Evolutionary conservation across 2,797 vertebrate species (phyloP), one percentile per base, ranked within the genome.

Genomic region (Anguilla obscura): DNA sequence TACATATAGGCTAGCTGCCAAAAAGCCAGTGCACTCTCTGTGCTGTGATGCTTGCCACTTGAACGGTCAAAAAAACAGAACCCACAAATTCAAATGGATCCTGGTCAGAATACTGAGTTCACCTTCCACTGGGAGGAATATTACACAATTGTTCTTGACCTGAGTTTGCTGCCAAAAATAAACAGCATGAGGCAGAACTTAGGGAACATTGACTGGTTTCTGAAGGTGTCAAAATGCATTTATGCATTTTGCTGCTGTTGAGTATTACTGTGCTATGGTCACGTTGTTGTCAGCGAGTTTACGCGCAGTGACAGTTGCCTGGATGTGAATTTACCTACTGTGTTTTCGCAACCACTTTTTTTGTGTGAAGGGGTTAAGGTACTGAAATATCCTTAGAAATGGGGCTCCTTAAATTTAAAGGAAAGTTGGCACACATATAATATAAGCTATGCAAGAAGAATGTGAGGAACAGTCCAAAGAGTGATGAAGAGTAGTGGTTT

Each of bases 1-100:
- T 95, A 94, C 93, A 93, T 94, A 93, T 18, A 18, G 16, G 16
- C 16, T 94, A 95, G 94, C 91, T 69, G 6, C 36, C 45, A 33
- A 58, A 52, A 80, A 80, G 18, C 9, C 50, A 84, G 24, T 27
- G n/a, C 21, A 50, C 27, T 56, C 27, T 56, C 27, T 12, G 16
- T 84, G n/a, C 36, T 30, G 30, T 33, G 27, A 54, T 4, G 27
- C 12, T 56, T 56, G 45, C 50, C 83, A n/a, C 33, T 48, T 56
- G 7, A 58, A 54, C 10, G 18, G 83, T 16, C 82, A 52, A 27
- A 63, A 84, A n/a, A 58, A 84, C 50, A 58, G 2, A 4, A 45
- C 5, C 18, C 36, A 45, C 24, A 21, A 80, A 45, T 45, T 48
- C 16, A 6, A 48, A 21, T 80, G 18, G 6, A 48, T 48, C 30